Base-by-base conservation (phyloP, 2,797 vertebrate genomes). In the Microcaecilia unicolor region DNA sequence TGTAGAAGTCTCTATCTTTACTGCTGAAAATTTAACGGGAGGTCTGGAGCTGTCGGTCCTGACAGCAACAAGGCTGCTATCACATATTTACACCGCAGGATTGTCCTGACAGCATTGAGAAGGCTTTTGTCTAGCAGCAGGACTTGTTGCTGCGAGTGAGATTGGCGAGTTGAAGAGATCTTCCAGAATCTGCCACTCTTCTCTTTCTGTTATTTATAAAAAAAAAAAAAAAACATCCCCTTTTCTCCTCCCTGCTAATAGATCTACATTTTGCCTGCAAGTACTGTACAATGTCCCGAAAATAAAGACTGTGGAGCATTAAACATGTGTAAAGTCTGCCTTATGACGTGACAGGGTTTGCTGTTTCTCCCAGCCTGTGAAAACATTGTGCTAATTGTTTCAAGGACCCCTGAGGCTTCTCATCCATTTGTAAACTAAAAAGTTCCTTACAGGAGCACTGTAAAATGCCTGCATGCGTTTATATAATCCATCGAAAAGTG, bases 141-240 rank as follows among this genome's bases (percentile, higher is more conserved):
- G n/a, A n/a, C n/a, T n/a, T n/a, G n/a, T n/a, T n/a, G n/a, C n/a
- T n/a, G n/a, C n/a, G n/a, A n/a, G n/a, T n/a, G n/a, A n/a, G n/a
- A n/a, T n/a, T n/a, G n/a, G n/a, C n/a, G n/a, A n/a, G n/a, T n/a
- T n/a, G 57, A 65, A 67, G 46, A 64, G 74, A 73, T 72, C 70
- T 58, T 70, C 47, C 17, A 2, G 51, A 60, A 17, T 35, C 6
- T 25, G 47, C 34, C 52, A 25, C 55, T 11, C 13, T 7, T 46
- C 3, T 44, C 28, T 10, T 11, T 48, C 9, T n/a, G 25, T 13
- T 26, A 17, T 25, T 28, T 47, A 31, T 34, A n/a, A n/a, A n/a
- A n/a, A n/a, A n/a, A n/a, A n/a, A n/a, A n/a, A n/a, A n/a, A n/a
- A n/a, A n/a, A n/a, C n/a, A n/a, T n/a, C n/a, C n/a, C n/a, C n/a